Evolutionary conservation across 2,888 invertebrate species (phyloP).

Genomic region (Ptycholaimellus sp.): DNA sequence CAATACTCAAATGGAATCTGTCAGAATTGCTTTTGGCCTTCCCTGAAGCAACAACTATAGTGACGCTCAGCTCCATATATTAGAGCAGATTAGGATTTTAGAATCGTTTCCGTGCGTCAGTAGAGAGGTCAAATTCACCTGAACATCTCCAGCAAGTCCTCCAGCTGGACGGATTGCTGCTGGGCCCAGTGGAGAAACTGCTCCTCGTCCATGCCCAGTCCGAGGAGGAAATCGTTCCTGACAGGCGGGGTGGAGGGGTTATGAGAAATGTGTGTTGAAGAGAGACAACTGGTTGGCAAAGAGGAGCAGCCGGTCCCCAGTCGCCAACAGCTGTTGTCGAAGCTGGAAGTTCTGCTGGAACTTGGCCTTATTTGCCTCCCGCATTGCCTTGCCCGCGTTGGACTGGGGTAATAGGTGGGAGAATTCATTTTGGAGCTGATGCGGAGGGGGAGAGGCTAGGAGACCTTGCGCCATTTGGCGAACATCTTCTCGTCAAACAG

Average conservation of each 20-base stretch:
- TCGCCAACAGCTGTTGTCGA: slow-evolving; percentile 1
- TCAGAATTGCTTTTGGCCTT: too few relatives aligned
- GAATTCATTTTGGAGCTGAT: too few relatives aligned
- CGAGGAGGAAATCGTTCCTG: slow-evolving; percentile 3
- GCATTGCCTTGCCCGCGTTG: not conserved
- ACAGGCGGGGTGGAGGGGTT: too few relatives aligned
- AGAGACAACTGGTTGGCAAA: slow-evolving; percentile 1
- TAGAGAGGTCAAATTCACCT: not conserved
- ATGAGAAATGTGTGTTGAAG: not conserved
- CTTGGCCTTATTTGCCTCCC: slow-evolving; percentile 2
- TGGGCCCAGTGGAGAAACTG: slow-evolving; percentile 4
- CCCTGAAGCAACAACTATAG: too few relatives aligned
- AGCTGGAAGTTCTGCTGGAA: slow-evolving; percentile 5
- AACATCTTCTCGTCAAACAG: slow-evolving; percentile 5
- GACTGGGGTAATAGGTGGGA: too few relatives aligned
- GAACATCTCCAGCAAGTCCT: slow-evolving; percentile 5
- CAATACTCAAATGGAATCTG: not conserved
- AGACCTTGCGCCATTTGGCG: slow-evolving; percentile 2
- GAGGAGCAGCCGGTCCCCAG: slow-evolving; percentile 3
- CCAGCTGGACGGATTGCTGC: slow-evolving; percentile 1
- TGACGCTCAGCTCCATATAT: too few relatives aligned
- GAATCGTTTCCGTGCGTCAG: not conserved
- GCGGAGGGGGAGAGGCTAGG: too few relatives aligned
- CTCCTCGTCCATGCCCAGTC: slow-evolving; percentile 6
- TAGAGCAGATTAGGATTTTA: too few relatives aligned